Percentiles rank a stretch among this genome's conserved stretches.
Evolutionary conservation across 2,888 invertebrate genomes (phyloP).

Genomic region (Cephus rjabovi): DNA sequence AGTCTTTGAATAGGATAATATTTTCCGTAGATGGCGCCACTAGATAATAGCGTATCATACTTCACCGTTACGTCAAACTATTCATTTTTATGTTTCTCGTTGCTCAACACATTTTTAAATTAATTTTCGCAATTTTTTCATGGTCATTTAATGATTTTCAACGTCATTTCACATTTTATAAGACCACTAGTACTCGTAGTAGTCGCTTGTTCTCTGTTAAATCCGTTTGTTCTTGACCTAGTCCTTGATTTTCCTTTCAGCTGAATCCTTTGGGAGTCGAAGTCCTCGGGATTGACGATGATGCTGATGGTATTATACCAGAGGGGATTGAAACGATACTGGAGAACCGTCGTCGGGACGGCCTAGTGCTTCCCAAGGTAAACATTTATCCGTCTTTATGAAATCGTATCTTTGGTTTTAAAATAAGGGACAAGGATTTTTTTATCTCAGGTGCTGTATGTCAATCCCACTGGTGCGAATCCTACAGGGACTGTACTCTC

Average conservation of each 20-base stretch:
- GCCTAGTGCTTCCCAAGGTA: background rate
- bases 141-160: too few relatives aligned
- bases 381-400: background rate
- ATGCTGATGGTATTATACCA: slow-evolving; percentile 76
- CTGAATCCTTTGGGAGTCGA: slow-evolving; percentile 75
- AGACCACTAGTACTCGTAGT: background rate
- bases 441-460: slow-evolving; percentile 77
- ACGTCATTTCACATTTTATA: background rate
- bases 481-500: slow-evolving; percentile 79
- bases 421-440: slow-evolving; percentile 4
- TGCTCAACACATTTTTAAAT: background rate
- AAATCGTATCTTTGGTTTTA: slow-evolving; percentile 6
- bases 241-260: slow-evolving; percentile 66
- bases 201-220: background rate
- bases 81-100: background rate
- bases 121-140: background rate
- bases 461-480: slow-evolving; percentile 82
- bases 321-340: slow-evolving; percentile 71
- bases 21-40: background rate
- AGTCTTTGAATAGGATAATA: background rate
- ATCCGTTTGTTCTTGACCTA: background rate
- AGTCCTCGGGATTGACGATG: slow-evolving; percentile 76
- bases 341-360: slow-evolving; percentile 65
- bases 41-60: background rate
- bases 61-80: background rate